Evolutionary conservation across 2,113 vertebrate species (phyloP), one percentile per base, ranked within the genome.

Genomic region (Percina caprodes): DNA sequence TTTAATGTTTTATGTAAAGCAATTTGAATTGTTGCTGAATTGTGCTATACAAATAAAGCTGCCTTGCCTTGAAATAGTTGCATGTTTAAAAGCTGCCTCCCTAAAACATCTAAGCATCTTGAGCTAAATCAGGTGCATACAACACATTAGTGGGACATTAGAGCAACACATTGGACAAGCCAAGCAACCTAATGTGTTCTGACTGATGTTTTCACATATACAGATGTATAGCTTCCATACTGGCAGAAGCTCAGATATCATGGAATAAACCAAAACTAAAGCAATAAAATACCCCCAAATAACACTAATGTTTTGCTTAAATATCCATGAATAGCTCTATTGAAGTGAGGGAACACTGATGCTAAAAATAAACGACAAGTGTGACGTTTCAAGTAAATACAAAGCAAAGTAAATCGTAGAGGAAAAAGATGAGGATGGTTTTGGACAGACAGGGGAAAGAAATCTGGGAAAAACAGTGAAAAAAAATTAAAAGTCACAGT

Each of bases 281-380:
- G 51, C 55, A 30, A 23, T 26, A 24, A 70, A 54, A 26, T 5
- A 3, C 26, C 19, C 15, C 62, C 1, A 9, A 33, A 30, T 11
- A 16, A 16, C n/a, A 18, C 8, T 6, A 3, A 33, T 5, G 13
- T 23, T 39, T n/a, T 23, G 39, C 11, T 49, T 39, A 56, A 5
- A 78, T 67, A 21, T 61, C 76, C 65, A 16, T 54, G 61, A 80
- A 72, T 68, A 68, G 70, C 46, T 68, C 46, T 21, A 23, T 51
- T 74, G 63, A 80, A 61, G 72, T 51, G 71, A 84, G 45, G 68
- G 67, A 69, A 75, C 71, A 69, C 61, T 52, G 67, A 54, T 16
- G 77, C 76, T 72, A 60, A 70, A 77, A 85, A 51, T 60, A 76
- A 48, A 23, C 16, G 14, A n/a, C 30, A 45, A 23, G 45, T 48